Evolutionary conservation across 2,888 invertebrate species (phyloP), one percentile per base, ranked within the genome.

Genomic region (Odontocerum albicorne): DNA sequence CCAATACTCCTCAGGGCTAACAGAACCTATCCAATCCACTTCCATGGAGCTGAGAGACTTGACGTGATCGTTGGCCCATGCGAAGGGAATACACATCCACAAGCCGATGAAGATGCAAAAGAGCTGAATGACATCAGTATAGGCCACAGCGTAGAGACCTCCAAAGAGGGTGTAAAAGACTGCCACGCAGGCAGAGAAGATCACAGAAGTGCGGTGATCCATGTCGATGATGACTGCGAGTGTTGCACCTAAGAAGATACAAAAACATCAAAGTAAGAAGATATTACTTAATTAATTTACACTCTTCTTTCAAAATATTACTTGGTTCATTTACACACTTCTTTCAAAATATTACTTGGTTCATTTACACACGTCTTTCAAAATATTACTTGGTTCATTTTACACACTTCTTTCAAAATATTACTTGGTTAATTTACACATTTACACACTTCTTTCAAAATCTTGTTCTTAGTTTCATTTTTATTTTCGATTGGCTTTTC

Each of bases 81-180:
- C 95, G 70, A 96, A 97, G 0, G 97, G 97, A 62, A 97, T 94
- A 70, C 96, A 95, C 84, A 98, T 87, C 97, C 97, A 97, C 72
- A 99, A 79, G 21, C 98, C 98, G 66, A 97, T 85, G 75, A 98
- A 96, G 69, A 98, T 97, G 77, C 96, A 97, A 79, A 96, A 94
- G 40, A 98, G 82, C 74, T 98, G 97, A 65, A 98, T 94, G 66
- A 98, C 97, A 72, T 98, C 97, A 1, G 98, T 99, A 72, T 98
- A 99, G 1, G 98, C 98, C 57, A 99, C 98, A 49, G 96, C 90
- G 77, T 99, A 99, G 38, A 99, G 84, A 0, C 98, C 98, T 1
- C 98, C 97, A 72, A 97, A 95, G 47, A 99, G 84, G 1, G 98
- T 98, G 80, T 99, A 99, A 77, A 95, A 90, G 39, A 97, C 91